Conservation (phyloP, 2,888 invertebrate species). For the Melanostoma scalare region DNA sequence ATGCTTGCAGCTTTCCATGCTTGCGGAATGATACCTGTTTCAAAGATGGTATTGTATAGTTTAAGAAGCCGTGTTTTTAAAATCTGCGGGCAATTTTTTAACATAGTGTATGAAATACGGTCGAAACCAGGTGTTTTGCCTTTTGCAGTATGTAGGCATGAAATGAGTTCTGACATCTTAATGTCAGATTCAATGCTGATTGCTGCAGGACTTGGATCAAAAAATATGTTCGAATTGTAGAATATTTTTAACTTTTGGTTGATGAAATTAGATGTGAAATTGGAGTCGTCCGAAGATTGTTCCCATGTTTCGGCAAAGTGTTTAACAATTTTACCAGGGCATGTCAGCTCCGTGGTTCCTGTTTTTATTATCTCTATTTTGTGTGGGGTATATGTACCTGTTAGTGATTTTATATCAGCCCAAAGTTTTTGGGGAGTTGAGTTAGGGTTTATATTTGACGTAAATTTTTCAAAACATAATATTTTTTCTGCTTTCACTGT, state of each 20-base stretch:
- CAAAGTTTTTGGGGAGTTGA: constrained; percentile 10
- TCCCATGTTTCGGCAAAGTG: constrained; percentile 27
- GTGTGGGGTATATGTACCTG: constrained; percentile 4
- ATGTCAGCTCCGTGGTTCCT: neutral
- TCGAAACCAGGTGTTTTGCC: constrained; percentile 28
- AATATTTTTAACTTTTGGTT: constrained; percentile 22
- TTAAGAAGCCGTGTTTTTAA: constrained; percentile 2
- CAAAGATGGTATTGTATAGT: constrained; percentile 21
- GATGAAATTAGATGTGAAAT: neutral
- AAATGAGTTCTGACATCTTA: constrained; percentile 4
- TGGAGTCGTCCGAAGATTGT: constrained; percentile 3
- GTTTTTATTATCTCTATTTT: constrained; percentile 17
- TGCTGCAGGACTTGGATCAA: neutral
- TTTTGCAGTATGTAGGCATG: neutral
- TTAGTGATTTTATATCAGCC: constrained; percentile 2
- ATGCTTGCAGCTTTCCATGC: constrained; percentile 27
- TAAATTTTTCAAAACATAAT: neutral
- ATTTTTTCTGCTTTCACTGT: constrained; percentile 2
- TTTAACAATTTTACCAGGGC: constrained; percentile 10
- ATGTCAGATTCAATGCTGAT: neutral
- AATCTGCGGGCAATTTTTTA: constrained; percentile 4
- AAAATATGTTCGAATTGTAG: neutral
- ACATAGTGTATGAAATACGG: constrained; percentile 13
- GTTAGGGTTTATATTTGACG: constrained; percentile 1
- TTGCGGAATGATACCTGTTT: constrained; percentile 24